Evolutionary conservation across 2,113 vertebrate genomes (phyloP).

Genomic region (Phalacrocorax brasilianus): DNA sequence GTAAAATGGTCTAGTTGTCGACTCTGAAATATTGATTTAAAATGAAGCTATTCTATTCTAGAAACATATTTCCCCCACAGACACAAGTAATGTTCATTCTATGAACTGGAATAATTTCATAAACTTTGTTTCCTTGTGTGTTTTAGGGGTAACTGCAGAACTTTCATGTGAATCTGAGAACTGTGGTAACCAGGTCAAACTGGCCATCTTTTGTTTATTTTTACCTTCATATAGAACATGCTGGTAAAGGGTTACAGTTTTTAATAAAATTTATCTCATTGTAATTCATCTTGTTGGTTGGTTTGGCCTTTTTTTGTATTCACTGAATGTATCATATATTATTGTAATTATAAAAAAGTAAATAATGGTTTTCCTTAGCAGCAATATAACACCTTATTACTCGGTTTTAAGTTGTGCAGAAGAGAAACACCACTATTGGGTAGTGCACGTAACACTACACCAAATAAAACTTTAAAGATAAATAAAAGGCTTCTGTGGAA

Average conservation of each 20-base stretch:
- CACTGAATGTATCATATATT: background rate
- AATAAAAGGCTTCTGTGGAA: conserved; percentile 33
- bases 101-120: background rate
- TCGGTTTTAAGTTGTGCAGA: background rate
- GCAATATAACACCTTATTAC: background rate
- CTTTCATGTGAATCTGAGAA: background rate
- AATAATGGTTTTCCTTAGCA: background rate
- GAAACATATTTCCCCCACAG: background rate
- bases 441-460: background rate
- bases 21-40: background rate
- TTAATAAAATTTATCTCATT: background rate
- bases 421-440: background rate
- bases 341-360: background rate
- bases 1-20: background rate
- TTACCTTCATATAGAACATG: background rate
- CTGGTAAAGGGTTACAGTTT: background rate
- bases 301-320: background rate
- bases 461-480: conserved; percentile 22
- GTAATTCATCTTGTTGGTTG: background rate
- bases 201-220: background rate
- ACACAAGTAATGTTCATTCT: background rate
- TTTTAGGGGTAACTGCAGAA: background rate
- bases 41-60: background rate
- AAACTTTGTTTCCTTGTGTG: background rate
- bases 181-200: background rate